These are phyloP conservation scores for Hydrotaea cyrtoneurina DNA, from an alignment of 2,888 invertebrate genomes.

Conservation along the genomic window DNA sequence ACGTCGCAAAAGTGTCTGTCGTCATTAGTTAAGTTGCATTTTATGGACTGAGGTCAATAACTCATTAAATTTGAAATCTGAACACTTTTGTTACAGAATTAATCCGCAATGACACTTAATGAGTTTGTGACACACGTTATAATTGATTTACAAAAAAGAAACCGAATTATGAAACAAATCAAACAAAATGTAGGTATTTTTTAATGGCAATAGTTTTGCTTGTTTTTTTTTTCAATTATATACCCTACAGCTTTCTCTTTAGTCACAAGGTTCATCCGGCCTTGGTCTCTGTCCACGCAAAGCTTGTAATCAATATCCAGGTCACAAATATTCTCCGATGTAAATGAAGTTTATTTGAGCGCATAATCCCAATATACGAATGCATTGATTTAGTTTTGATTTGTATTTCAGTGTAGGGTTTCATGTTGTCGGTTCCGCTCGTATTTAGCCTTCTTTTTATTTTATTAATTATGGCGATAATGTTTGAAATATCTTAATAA, in stretches of 20 bases:
- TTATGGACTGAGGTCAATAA: constrained; percentile 26
- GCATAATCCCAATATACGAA: too few relatives aligned
- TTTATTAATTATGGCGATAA: constrained; percentile 10
- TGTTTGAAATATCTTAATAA: constrained; percentile 14
- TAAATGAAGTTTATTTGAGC: too few relatives aligned
- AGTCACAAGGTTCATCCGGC: too few relatives aligned
- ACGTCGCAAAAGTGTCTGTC: not conserved
- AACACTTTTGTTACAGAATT: not conserved
- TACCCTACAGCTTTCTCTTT: too few relatives aligned
- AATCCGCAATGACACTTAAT: not conserved
- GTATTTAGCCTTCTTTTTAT: too few relatives aligned
- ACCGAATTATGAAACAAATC: not conserved
- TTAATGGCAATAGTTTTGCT: not conserved
- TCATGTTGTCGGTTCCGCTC: too few relatives aligned
- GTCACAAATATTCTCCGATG: too few relatives aligned
- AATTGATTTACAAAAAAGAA: not conserved
- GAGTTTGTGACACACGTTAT: not conserved
- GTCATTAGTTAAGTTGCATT: not conserved
- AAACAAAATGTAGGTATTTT: not conserved
- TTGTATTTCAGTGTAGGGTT: too few relatives aligned
- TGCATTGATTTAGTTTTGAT: too few relatives aligned
- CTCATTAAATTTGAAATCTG: not conserved
- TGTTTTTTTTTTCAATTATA: not conserved
- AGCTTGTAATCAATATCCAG: too few relatives aligned
- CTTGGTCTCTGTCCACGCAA: too few relatives aligned